These are phyloP conservation scores for Monodelphis domestica DNA, from an alignment of 2,797 vertebrate genomes.

Conservation along the genomic window DNA sequence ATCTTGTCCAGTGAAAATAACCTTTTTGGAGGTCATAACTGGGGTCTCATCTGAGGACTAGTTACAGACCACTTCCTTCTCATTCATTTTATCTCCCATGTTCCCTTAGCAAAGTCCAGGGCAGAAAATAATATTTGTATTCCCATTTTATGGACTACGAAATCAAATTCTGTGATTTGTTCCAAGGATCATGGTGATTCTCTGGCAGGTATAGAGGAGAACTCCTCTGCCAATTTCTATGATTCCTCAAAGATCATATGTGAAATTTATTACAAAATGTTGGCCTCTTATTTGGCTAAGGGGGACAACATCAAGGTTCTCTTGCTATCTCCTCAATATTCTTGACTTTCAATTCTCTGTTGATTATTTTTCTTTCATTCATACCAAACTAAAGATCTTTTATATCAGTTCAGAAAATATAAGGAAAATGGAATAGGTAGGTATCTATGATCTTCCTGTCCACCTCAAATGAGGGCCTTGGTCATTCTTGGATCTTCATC, in stretches of 20 bases:
- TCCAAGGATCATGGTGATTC: neutral
- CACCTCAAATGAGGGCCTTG: neutral
- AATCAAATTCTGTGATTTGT: neutral
- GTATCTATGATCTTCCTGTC: neutral
- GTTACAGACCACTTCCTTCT: constrained; percentile 34
- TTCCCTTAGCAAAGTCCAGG: neutral
- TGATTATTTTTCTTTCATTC: neutral
- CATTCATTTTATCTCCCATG: neutral
- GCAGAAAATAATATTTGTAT: neutral
- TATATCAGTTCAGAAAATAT: neutral
- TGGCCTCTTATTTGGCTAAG: neutral
- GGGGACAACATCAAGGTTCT: neutral
- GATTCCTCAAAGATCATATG: neutral
- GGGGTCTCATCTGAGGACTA: neutral
- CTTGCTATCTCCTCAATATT: neutral
- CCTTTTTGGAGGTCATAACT: neutral
- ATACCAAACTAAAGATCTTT: neutral
- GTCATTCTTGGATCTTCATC: neutral
- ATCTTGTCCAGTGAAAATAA: constrained; percentile 2
- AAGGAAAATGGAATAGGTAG: neutral
- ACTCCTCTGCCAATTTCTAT: neutral
- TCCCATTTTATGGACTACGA: constrained; percentile 17
- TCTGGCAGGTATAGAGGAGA: constrained; percentile 1
- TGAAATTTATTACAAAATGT: neutral
- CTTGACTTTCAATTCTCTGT: neutral